Evolutionary conservation across 2,797 vertebrate species (phyloP), one percentile per base, ranked within the genome.

Genomic region (Eupleurogrammus muticus): DNA sequence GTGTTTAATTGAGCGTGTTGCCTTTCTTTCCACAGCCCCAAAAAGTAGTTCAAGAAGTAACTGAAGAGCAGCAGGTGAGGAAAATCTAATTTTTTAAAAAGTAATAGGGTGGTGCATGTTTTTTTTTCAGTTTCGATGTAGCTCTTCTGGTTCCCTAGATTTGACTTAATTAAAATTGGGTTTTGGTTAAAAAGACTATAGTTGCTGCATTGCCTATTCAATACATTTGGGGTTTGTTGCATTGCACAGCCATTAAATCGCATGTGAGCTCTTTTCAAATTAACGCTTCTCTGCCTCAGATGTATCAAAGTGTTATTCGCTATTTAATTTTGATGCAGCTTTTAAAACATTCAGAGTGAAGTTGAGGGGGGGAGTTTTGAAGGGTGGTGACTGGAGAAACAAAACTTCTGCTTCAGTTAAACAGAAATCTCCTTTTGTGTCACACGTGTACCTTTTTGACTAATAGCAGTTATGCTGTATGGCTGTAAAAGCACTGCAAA

Each of bases 41-140:
- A 73, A 92, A 79, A 84, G 87, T 91, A 54, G 84, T 85, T 70
- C 86, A 86, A 83, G 84, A 87, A 83, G 87, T 67, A 59, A 56
- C 87, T 69, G 86, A 90, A 67, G 86, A 89, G 83, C 88, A 90
- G 73, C 85, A 92, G 92, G 92, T 92, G 83, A 91, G 92, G 76
- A 73, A 80, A 69, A 75, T 4, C 0, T 75, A 85, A 73, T 59
- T 51, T 78, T n/a, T 75, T 47, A 34, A 75, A 47, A 44, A n/a
- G 49, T 35, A 44, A 42, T 38, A 5, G 28, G 59, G 62, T 53
- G 61, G 64, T 66, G 28, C 9, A 17, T 59, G 84, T 77, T 75
- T 56, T n/a, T n/a, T n/a, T n/a, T n/a, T n/a, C n/a, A n/a, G 66
- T 76, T 72, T 74, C 67, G 21, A 75, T 55, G 63, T 35, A 48